Evolutionary conservation across 2,888 invertebrate species (phyloP).

Genomic region (Theristus sp.): DNA sequence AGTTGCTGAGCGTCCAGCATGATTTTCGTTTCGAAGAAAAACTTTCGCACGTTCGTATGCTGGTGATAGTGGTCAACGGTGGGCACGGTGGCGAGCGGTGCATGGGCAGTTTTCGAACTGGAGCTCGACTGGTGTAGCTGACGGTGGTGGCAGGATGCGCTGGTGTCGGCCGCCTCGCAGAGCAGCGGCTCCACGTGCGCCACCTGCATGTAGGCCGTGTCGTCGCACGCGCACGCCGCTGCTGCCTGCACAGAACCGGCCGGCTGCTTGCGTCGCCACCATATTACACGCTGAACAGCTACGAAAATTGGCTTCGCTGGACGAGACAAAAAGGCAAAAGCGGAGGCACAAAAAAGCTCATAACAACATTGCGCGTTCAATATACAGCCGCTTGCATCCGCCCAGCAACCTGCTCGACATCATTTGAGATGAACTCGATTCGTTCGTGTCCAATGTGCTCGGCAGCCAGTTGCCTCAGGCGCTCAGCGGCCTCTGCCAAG

Average conservation of each 20-base stretch:
- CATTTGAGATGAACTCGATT: slow-evolving; percentile 34
- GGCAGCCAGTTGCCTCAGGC: slow-evolving; percentile 59
- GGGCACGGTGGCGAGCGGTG: too few relatives aligned
- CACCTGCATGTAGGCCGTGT: slow-evolving; percentile 65
- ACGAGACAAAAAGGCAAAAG: too few relatives aligned
- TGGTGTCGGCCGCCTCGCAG: slow-evolving; percentile 45
- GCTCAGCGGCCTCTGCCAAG: slow-evolving; percentile 74
- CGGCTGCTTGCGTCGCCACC: too few relatives aligned
- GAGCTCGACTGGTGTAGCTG: too few relatives aligned
- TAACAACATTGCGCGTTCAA: background rate
- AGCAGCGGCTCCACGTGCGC: slow-evolving; percentile 80
- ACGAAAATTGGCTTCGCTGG: background rate
- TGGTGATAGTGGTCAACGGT: slow-evolving; percentile 8
- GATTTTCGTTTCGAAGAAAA: slow-evolving; percentile 87
- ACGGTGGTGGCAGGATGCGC: too few relatives aligned
- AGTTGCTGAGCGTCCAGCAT: too few relatives aligned
- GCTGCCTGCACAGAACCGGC: too few relatives aligned
- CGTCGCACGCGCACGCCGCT: too few relatives aligned
- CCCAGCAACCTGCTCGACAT: background rate
- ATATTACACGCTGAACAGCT: too few relatives aligned
- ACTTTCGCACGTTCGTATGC: slow-evolving; percentile 32
- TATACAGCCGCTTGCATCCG: background rate
- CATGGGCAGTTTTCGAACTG: too few relatives aligned
- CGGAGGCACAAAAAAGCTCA: too few relatives aligned
- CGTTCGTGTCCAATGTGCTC: slow-evolving; percentile 67